phyloP scores from a whole-genome alignment of 2,113 vertebrate species.

The Myodes glareolus region DNA sequence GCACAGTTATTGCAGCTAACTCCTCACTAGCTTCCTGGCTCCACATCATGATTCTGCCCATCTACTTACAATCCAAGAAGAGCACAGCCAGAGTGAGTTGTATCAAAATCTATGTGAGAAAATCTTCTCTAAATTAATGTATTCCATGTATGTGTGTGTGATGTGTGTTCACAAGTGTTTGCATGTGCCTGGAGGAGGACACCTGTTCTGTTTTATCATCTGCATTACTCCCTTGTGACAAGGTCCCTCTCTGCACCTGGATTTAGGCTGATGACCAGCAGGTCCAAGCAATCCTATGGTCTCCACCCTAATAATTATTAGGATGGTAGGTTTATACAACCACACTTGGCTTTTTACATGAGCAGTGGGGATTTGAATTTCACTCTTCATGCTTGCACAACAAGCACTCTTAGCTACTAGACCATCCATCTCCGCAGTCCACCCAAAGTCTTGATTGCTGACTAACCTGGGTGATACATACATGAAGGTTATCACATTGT shows the following conservation, averaged over 20 bases:
- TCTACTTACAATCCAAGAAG: background rate
- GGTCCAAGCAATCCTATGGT: background rate
- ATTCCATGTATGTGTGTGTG: background rate
- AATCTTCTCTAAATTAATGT: background rate
- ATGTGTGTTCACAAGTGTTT: background rate
- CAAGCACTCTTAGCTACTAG: background rate
- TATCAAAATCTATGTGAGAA: background rate
- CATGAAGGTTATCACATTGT: background rate
- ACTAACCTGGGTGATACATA: background rate
- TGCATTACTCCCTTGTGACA: background rate
- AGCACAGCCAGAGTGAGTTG: background rate
- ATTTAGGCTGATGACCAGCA: background rate
- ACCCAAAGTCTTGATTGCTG: background rate
- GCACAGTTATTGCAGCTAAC: background rate
- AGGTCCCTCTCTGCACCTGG: background rate
- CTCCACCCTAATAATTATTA: background rate
- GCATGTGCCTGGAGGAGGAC: background rate
- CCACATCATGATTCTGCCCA: background rate
- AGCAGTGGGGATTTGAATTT: background rate
- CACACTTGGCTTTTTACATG: background rate
- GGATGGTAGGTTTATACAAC: background rate
- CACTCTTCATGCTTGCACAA: background rate
- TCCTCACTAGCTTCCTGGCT: background rate
- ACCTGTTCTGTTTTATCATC: background rate
- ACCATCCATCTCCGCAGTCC: background rate